Evolutionary conservation across 2,888 invertebrate species (phyloP), one percentile per base, ranked within the genome.

Genomic region (Macaria notata): DNA sequence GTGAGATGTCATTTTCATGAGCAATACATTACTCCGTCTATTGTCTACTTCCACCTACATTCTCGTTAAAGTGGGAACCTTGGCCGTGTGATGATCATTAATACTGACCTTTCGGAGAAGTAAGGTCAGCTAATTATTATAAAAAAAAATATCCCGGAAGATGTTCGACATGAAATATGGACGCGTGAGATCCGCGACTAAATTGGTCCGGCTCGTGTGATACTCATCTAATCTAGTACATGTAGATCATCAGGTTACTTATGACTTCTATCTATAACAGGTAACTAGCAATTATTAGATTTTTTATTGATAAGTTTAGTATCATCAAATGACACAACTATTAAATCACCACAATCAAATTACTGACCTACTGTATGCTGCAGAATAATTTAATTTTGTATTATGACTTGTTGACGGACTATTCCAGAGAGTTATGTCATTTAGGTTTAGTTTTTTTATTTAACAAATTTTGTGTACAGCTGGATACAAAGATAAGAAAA

Each of bases 141-240:
- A 75, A 81, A 80, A 73, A n/a, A 19, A 19, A 74, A 57, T 65
- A 53, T 81, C 83, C 79, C 86, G 87, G 88, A 88, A 88, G 79
- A 73, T 69, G 69, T 59, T 69, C 56, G 65, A 65, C 65, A 64
- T 69, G 65, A 78, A 77, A 76, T 71, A 74, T 70, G 71, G 58
- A 72, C 73, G 70, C 84, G 84, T 87, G 86, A 86, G 79, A 73
- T 83, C 75, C 79, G 70, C 64, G 47, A 69, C 64, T 65, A 66
- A 65, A 66, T 65, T 66, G 64, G 61, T 65, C 54, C 65, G 51
- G 47, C 46, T 49, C 8, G 29, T 42, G 49, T 56, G 19, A 57
- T 56, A 54, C 59, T 64, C 30, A 5, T 36, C 33, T 39, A 48
- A 60, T 62, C 51, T 60, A 64, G 1, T 36, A 52, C 42, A 36